Evolutionary conservation across 2,113 vertebrate species (phyloP).

Genomic region (Sakesphorus luctuosus): DNA sequence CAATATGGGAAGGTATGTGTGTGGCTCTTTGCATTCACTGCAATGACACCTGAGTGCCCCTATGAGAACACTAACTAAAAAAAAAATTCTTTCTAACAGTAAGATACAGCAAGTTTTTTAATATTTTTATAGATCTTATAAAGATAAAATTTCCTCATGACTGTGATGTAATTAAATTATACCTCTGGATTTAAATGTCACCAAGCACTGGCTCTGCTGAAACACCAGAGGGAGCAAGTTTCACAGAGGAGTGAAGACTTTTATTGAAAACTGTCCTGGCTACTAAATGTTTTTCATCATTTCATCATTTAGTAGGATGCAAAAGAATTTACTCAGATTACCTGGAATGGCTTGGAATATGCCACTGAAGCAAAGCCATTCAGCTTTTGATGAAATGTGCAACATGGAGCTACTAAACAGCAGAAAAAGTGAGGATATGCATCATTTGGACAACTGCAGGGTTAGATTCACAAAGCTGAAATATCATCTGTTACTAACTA

Average conservation of each 20-base stretch:
- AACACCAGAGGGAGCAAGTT: conserved; percentile 68
- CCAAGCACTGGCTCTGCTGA: neutral
- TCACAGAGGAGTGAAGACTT: neutral
- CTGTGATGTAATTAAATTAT: neutral
- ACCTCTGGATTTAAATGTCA: neutral
- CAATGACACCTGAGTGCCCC: neutral
- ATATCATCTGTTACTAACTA: neutral
- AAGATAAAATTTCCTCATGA: neutral
- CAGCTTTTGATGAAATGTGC: neutral
- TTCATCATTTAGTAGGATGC: neutral
- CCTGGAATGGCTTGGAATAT: neutral
- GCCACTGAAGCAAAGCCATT: neutral
- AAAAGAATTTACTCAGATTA: neutral
- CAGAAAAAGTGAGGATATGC: neutral
- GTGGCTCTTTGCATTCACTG: neutral
- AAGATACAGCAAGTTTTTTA: neutral
- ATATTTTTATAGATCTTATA: neutral
- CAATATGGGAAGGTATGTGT: neutral
- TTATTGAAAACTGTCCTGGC: neutral
- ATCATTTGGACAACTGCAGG: neutral
- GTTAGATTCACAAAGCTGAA: neutral
- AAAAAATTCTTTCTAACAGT: neutral
- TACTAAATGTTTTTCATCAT: neutral
- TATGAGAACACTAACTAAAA: neutral
- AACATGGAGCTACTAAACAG: neutral